A percentile compares a stretch with the other conserved stretches of the same genome.
These are phyloP conservation scores for Xenus cinereus DNA, from an alignment of 2,113 vertebrate species.

Conservation along the genomic window DNA sequence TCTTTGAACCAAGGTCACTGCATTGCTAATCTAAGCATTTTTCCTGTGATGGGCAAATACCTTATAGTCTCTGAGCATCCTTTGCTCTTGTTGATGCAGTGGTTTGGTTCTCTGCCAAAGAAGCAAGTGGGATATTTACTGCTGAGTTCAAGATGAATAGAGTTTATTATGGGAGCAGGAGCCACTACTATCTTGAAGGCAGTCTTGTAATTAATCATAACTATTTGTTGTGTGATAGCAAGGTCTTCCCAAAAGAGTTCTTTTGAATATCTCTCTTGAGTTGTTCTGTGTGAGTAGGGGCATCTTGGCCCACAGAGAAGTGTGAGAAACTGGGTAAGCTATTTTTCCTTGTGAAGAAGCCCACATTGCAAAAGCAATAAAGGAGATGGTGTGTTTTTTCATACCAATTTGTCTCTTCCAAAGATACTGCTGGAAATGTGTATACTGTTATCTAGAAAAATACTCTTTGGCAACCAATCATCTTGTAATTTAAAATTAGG, in stretches of 20 bases:
- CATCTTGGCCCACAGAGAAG: background rate
- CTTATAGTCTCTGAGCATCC: background rate
- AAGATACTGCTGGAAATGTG: background rate
- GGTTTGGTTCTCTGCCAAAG: background rate
- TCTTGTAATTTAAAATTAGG: background rate
- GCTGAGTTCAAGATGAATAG: background rate
- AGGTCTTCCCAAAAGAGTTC: background rate
- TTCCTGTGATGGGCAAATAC: background rate
- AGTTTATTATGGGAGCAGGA: background rate
- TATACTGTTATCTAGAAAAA: background rate
- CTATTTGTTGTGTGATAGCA: background rate
- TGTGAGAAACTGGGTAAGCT: background rate
- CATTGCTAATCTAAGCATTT: slow-evolving; percentile 22
- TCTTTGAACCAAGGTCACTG: slow-evolving; percentile 31
- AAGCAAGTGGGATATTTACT: background rate
- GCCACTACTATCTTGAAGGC: background rate
- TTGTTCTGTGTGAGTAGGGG: background rate
- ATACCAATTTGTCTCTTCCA: background rate
- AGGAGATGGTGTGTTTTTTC: background rate
- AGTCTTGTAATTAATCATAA: slow-evolving; percentile 11
- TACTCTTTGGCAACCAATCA: background rate
- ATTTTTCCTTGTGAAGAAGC: background rate
- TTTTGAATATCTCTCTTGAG: background rate
- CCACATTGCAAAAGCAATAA: background rate
- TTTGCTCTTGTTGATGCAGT: background rate